A percentile compares a stretch with the other conserved stretches of the same genome.
These are phyloP conservation scores for Phymorhynchus buccinoides DNA, from an alignment of 1,140 invertebrate genomes.

Conservation along the genomic window DNA sequence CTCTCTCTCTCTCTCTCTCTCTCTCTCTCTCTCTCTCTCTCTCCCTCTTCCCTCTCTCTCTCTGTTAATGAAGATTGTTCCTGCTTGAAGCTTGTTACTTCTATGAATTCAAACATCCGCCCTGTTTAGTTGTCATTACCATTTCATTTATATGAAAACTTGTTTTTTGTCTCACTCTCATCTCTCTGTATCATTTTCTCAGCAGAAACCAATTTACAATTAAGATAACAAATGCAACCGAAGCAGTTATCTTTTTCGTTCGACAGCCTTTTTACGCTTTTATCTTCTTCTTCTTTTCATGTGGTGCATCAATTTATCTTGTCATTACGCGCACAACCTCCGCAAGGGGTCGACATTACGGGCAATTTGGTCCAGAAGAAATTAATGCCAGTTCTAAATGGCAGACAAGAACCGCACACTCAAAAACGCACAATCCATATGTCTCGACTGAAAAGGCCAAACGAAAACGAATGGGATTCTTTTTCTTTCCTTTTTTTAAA, in stretches of 20 bases:
- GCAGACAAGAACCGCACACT: conserved; percentile 10
- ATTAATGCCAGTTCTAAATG: conserved; percentile 20
- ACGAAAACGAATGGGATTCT: not conserved
- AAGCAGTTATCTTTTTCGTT: not conserved
- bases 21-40: no score
- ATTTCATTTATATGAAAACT: no score
- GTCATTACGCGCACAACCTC: conserved; percentile 18
- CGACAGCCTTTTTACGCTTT: not conserved
- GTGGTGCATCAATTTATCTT: conserved; percentile 35
- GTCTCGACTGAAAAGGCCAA: not conserved
- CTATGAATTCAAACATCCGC: no score
- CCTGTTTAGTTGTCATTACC: no score
- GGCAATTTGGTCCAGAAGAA: conserved; percentile 20
- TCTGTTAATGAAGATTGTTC: no score
- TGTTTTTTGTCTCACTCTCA: not conserved
- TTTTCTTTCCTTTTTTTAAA: not conserved
- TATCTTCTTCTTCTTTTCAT: not conserved
- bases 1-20: no score
- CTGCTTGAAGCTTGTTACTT: no score
- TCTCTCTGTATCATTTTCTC: not conserved
- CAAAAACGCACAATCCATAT: conserved; percentile 3
- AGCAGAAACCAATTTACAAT: not conserved
- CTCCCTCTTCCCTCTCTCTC: no score
- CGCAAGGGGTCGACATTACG: not conserved
- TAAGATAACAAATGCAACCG: not conserved